These are phyloP conservation scores for Scopus umbretta DNA, from an alignment of 2,113 vertebrate genomes.

Conservation along the genomic window DNA sequence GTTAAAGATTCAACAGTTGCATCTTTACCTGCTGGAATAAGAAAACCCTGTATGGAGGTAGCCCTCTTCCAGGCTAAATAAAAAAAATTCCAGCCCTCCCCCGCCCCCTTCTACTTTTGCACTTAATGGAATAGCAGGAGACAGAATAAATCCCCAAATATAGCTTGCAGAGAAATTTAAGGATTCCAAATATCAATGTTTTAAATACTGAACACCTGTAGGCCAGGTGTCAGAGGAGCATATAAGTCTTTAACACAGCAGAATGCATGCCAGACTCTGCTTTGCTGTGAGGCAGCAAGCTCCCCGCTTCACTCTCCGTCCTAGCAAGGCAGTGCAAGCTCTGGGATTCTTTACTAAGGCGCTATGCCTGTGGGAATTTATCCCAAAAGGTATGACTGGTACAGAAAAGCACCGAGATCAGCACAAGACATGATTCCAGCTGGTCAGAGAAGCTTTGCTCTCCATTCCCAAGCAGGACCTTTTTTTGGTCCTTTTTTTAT, in stretches of 20 bases:
- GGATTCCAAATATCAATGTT: neutral
- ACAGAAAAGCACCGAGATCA: constrained; percentile 15
- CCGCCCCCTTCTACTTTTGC: neutral
- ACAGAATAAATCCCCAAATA: neutral
- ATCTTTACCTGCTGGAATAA: neutral
- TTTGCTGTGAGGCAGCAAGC: neutral
- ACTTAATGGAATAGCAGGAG: neutral
- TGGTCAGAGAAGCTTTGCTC: neutral
- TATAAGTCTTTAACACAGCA: neutral
- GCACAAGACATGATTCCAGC: neutral
- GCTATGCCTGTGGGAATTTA: neutral
- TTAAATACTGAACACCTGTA: neutral
- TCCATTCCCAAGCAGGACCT: constrained; percentile 9
- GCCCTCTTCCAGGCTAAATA: neutral
- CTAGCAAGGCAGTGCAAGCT: neutral
- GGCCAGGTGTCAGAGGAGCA: neutral
- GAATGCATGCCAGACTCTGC: neutral
- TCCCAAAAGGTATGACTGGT: neutral
- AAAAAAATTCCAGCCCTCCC: neutral
- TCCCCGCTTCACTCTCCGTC: neutral
- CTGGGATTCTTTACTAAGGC: neutral
- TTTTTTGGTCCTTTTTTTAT: neutral
- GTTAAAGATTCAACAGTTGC: constrained; percentile 19
- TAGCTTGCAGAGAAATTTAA: neutral
- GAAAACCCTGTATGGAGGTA: neutral